These are phyloP conservation scores for Lysandra bellargus DNA, from an alignment of 2,888 invertebrate species.

Conservation along the genomic window DNA sequence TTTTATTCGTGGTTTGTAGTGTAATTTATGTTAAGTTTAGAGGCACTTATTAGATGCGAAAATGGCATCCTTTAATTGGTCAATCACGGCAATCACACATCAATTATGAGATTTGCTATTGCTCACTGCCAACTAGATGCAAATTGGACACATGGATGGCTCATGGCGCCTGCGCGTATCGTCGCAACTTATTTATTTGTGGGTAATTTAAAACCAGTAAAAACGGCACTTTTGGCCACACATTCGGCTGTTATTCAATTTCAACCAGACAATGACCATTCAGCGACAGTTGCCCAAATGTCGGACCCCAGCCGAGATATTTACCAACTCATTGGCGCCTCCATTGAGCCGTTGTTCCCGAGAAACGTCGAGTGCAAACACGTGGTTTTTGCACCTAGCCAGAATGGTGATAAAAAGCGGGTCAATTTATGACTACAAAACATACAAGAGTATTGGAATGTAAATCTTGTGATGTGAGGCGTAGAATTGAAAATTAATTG, in stretches of 20 bases:
- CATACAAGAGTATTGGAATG: background rate
- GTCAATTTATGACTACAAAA: slow-evolving; percentile 31
- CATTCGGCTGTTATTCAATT: background rate
- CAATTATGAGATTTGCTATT: no score
- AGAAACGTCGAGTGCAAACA: slow-evolving; percentile 38
- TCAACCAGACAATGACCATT: background rate
- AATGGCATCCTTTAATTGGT: no score
- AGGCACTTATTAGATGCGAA: no score
- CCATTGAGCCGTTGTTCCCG: slow-evolving; percentile 20
- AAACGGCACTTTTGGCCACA: background rate
- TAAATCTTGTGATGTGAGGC: background rate
- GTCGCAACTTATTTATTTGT: no score
- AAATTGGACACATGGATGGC: no score
- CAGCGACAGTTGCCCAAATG: background rate
- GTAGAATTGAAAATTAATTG: slow-evolving; percentile 2
- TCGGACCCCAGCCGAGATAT: slow-evolving; percentile 17
- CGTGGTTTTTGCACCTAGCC: slow-evolving; percentile 40
- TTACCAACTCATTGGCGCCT: slow-evolving; percentile 31
- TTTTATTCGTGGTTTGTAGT: no score
- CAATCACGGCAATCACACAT: no score
- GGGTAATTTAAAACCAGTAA: background rate
- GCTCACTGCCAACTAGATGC: no score
- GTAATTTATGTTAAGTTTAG: no score
- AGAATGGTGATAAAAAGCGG: slow-evolving; percentile 34
- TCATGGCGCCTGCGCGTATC: no score